Conservation (phyloP, 2,113 vertebrate species). For the Syrmaticus mikado region DNA sequence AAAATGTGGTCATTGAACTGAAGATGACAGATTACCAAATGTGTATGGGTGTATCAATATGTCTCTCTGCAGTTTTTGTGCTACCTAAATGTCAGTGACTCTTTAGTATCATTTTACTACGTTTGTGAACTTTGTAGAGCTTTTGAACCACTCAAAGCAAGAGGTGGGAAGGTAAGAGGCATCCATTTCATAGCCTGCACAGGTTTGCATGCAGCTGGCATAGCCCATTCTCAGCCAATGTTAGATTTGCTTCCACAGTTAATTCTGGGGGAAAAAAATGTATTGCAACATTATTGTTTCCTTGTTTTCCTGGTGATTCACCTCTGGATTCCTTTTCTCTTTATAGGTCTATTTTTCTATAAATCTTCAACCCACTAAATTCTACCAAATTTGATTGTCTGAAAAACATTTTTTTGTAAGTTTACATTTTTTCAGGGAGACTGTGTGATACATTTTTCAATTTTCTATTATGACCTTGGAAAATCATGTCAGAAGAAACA, state of each 20-base stretch:
- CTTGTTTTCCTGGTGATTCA: not conserved
- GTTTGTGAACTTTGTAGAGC: not conserved
- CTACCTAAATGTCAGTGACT: constrained; percentile 3
- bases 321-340: not conserved
- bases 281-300: not conserved
- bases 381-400: not conserved
- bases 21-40: constrained; percentile 36
- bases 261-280: not conserved
- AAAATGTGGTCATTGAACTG: constrained; percentile 21
- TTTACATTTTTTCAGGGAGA: not conserved
- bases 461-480: not conserved
- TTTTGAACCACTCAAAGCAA: not conserved
- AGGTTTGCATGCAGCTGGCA: not conserved
- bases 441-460: not conserved
- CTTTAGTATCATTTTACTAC: not conserved
- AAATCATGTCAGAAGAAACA: constrained; percentile 1
- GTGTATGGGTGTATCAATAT: not conserved
- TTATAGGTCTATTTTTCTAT: not conserved
- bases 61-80: not conserved
- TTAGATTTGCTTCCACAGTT: not conserved
- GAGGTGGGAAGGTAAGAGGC: not conserved
- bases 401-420: not conserved
- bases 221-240: not conserved
- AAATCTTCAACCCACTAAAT: not conserved
- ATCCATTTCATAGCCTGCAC: not conserved